Evolutionary conservation across 2,113 vertebrate species (phyloP).

Genomic region (Chloropsis hardwickii): DNA sequence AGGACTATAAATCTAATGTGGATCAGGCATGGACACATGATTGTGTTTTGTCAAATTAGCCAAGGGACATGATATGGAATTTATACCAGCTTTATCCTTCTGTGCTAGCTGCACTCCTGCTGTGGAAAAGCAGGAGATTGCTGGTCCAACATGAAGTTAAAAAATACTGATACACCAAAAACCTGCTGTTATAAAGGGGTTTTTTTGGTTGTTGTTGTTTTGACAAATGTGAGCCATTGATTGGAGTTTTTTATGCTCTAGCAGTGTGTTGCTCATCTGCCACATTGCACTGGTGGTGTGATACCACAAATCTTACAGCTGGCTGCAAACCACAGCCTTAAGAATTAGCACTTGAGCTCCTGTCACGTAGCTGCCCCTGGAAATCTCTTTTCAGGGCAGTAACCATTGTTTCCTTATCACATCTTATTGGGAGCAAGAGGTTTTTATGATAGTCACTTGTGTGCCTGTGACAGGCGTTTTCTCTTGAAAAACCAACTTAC

Average conservation of each 20-base stretch:
- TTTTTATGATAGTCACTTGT: background rate
- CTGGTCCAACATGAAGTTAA: background rate
- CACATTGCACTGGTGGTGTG: background rate
- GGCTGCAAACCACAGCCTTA: conserved; percentile 10
- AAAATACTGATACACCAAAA: background rate
- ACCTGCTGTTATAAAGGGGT: background rate
- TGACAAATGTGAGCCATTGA: background rate
- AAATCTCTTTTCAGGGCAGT: background rate
- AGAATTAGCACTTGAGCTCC: background rate
- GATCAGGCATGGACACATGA: conserved; percentile 65
- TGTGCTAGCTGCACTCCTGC: conserved; percentile 43
- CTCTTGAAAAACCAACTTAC: background rate
- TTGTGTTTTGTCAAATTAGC: conserved; percentile 68
- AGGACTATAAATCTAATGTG: conserved; percentile 57
- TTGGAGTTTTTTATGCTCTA: background rate
- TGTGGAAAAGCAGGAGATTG: conserved; percentile 34
- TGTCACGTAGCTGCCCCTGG: background rate
- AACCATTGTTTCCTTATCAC: background rate
- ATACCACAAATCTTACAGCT: background rate
- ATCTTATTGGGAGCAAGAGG: background rate
- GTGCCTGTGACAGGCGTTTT: background rate
- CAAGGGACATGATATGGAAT: conserved; percentile 57
- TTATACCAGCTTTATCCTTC: conserved; percentile 56
- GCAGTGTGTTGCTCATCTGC: background rate
- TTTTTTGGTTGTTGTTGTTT: background rate